Evolutionary conservation across 2,888 invertebrate genomes (phyloP).

Genomic region (Oegoconia quadripuncta): DNA sequence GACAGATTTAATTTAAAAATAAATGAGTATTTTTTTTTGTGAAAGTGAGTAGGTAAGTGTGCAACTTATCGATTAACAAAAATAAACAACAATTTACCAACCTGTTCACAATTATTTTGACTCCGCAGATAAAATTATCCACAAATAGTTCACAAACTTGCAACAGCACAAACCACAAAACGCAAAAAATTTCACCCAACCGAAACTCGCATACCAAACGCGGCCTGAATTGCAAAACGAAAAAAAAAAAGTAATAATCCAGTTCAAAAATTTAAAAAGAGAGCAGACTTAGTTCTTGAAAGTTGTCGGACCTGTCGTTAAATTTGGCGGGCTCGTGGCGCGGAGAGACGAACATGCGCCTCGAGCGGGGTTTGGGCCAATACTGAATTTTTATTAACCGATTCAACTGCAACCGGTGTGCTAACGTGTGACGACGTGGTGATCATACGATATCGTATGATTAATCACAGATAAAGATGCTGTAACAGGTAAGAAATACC

Average conservation of each 20-base stretch:
- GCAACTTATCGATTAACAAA: too few relatives aligned
- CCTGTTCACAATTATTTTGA: too few relatives aligned
- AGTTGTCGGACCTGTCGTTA: conserved; percentile 13
- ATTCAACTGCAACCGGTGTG: background rate
- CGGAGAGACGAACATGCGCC: conserved; percentile 12
- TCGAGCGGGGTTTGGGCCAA: conserved; percentile 18
- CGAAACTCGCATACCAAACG: too few relatives aligned
- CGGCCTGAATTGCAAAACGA: background rate
- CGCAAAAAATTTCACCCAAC: too few relatives aligned
- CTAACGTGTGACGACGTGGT: conserved; percentile 11
- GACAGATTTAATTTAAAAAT: too few relatives aligned
- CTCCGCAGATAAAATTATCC: too few relatives aligned
- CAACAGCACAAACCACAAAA: too few relatives aligned
- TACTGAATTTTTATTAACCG: conserved; percentile 16
- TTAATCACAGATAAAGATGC: background rate
- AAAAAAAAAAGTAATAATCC: background rate
- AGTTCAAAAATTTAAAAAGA: background rate
- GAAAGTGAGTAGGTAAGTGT: too few relatives aligned
- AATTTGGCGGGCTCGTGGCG: conserved; percentile 18
- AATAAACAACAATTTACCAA: too few relatives aligned
- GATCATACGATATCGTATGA: conserved; percentile 7
- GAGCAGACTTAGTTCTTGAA: background rate
- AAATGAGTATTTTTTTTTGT: too few relatives aligned
- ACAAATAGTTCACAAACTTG: background rate
- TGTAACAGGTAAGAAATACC: conserved; percentile 6